These are phyloP conservation scores for Bellardia bayeri DNA, from an alignment of 2,888 invertebrate species.

Conservation along the genomic window DNA sequence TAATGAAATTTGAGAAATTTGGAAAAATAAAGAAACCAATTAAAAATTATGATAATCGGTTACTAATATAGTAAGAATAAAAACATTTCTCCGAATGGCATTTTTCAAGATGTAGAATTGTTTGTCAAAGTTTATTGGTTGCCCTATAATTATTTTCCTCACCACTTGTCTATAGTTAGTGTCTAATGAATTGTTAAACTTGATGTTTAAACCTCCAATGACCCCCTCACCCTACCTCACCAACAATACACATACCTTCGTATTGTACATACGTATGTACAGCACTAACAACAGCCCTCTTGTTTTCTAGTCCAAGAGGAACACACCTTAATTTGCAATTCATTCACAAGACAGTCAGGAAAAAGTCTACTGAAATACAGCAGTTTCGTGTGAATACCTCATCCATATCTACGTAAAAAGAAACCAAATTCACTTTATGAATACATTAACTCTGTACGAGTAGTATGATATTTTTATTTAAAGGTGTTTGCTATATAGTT, in stretches of 20 bases:
- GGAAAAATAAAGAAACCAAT: too few species aligned
- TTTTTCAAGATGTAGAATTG: too few species aligned
- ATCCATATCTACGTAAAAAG: slow-evolving; percentile 55
- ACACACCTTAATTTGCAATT: slow-evolving; percentile 69
- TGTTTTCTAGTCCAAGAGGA: slow-evolving; percentile 43
- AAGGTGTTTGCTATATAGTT: slow-evolving; percentile 17
- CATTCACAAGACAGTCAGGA: slow-evolving; percentile 61
- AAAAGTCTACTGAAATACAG: slow-evolving; percentile 39
- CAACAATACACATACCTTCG: slow-evolving; percentile 2
- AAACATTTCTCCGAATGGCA: too few species aligned
- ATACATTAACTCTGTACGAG: slow-evolving; percentile 58
- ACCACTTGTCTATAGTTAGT: slow-evolving; percentile 11
- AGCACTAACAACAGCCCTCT: slow-evolving; percentile 39
- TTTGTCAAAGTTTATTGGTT: not conserved
- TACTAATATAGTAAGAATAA: too few species aligned
- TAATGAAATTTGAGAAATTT: too few species aligned
- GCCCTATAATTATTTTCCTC: not conserved
- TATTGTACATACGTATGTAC: not conserved
- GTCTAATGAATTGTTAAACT: slow-evolving; percentile 60
- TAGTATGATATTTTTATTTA: slow-evolving; percentile 13
- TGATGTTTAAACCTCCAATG: slow-evolving; percentile 29
- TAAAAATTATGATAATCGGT: too few species aligned
- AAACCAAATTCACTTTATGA: slow-evolving; percentile 63
- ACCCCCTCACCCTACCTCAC: slow-evolving; percentile 39
- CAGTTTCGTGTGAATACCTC: slow-evolving; percentile 66